A percentile compares a stretch with the other conserved stretches of the same genome.
These are phyloP conservation scores for Athalia circularis DNA, from an alignment of 2,888 invertebrate species.

Conservation along the genomic window DNA sequence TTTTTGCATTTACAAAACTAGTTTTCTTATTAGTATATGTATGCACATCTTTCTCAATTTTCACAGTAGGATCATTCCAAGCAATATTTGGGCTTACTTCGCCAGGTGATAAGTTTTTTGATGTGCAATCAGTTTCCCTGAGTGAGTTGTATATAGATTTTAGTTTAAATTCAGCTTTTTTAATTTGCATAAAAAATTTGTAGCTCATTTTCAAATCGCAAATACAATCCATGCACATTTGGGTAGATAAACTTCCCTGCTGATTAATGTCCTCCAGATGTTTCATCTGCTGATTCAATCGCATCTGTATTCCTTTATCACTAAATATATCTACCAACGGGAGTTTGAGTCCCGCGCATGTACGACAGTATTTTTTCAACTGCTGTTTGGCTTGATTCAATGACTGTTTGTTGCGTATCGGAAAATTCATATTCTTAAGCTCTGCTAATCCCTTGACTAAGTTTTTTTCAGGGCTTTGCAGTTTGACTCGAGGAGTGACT, in stretches of 20 bases:
- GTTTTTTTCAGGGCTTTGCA: conserved; percentile 55
- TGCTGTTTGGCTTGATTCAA: conserved; percentile 58
- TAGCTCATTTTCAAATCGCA: conserved; percentile 72
- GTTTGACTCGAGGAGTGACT: conserved; percentile 66
- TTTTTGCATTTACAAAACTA: background rate
- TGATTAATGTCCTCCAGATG: conserved; percentile 68
- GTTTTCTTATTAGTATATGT: conserved; percentile 31
- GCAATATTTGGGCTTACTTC: conserved; percentile 7
- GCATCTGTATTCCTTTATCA: conserved; percentile 69
- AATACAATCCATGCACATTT: conserved; percentile 73
- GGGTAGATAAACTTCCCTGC: conserved; percentile 67
- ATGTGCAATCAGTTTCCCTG: conserved; percentile 45
- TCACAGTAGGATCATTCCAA: conserved; percentile 25
- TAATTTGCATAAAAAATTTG: conserved; percentile 72
- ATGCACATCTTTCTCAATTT: conserved; percentile 31
- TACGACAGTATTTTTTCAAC: conserved; percentile 69
- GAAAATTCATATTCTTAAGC: conserved; percentile 47
- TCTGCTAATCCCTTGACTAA: conserved; percentile 61
- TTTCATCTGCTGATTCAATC: conserved; percentile 69
- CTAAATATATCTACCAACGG: conserved; percentile 71
- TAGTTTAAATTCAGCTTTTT: conserved; percentile 70
- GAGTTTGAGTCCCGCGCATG: conserved; percentile 70
- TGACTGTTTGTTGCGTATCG: conserved; percentile 27
- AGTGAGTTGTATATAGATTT: conserved; percentile 63
- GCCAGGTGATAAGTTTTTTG: background rate